A percentile compares a stretch with the other conserved stretches of the same genome.
These are phyloP conservation scores for Rapana venosa DNA, from an alignment of 2,888 invertebrate genomes.

Conservation along the genomic window DNA sequence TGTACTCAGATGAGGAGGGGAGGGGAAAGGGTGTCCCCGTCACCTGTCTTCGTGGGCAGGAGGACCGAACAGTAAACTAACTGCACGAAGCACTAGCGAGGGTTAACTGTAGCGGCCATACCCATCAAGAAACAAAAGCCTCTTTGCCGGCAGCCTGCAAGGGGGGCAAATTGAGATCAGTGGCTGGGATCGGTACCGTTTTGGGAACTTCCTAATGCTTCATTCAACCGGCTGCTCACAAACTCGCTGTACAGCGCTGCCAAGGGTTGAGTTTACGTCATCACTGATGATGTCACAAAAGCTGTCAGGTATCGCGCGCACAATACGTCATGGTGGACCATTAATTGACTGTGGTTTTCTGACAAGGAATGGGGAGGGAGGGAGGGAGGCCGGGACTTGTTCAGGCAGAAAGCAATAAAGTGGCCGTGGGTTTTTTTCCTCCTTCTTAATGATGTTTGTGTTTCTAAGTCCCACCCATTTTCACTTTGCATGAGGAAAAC, in stretches of 20 bases:
- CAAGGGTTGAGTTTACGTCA: slow-evolving; percentile 21
- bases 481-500: too few relatives aligned
- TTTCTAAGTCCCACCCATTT: too few relatives aligned
- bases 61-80: not conserved
- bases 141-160: not conserved
- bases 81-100: not conserved
- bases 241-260: not conserved
- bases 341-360: not conserved
- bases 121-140: slow-evolving; percentile 30
- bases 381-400: not conserved
- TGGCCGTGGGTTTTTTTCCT: not conserved
- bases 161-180: slow-evolving; percentile 24
- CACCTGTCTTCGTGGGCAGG: not conserved
- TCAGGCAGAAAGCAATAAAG: slow-evolving; percentile 16
- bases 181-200: slow-evolving; percentile 27
- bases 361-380: not conserved
- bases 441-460: not conserved
- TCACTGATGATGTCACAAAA: not conserved
- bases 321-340: not conserved
- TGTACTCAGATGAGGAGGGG: too few relatives aligned
- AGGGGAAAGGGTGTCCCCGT: not conserved
- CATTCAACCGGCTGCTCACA: not conserved
- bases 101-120: not conserved
- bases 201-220: slow-evolving; percentile 20
- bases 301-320: not conserved